phyloP scores from a whole-genome alignment of 2,888 invertebrate species.

The Emmelina monodactyla region DNA sequence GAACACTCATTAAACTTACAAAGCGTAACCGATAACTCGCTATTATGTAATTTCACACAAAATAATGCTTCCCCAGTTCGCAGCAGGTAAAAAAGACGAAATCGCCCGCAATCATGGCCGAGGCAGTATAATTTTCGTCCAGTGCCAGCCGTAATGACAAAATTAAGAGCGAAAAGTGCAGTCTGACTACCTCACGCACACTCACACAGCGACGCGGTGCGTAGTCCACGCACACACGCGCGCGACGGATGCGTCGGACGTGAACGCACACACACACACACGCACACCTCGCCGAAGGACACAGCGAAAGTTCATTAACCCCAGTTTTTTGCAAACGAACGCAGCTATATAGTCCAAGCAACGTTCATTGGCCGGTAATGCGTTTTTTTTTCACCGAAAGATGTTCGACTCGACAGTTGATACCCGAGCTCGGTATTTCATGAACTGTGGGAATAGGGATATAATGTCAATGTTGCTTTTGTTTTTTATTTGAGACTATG shows the following conservation, averaged over 20 bases:
- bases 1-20: constrained; percentile 3
- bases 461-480: constrained; percentile 38
- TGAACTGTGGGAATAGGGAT: constrained; percentile 48
- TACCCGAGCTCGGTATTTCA: constrained; percentile 30
- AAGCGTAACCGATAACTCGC: constrained; percentile 4
- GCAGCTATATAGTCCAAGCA: constrained; percentile 44
- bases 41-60: constrained; percentile 10
- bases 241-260: constrained; percentile 18
- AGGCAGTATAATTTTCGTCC: constrained; percentile 25
- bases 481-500: constrained; percentile 13
- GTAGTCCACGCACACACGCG: constrained; percentile 21
- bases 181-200: constrained; percentile 25
- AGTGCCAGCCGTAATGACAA: constrained; percentile 40
- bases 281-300: constrained; percentile 46
- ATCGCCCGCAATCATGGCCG: constrained; percentile 20
- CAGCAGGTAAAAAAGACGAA: neutral
- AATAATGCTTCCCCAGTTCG: neutral
- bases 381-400: constrained; percentile 31
- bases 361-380: constrained; percentile 49
- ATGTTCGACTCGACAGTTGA: constrained; percentile 42
- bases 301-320: constrained; percentile 55
- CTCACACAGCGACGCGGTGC: no score
- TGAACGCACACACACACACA: no score
- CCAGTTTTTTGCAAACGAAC: constrained; percentile 55
- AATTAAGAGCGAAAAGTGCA: constrained; percentile 39